Conservation (phyloP, 1,140 invertebrate species). For the Brachionus plicatilis region DNA sequence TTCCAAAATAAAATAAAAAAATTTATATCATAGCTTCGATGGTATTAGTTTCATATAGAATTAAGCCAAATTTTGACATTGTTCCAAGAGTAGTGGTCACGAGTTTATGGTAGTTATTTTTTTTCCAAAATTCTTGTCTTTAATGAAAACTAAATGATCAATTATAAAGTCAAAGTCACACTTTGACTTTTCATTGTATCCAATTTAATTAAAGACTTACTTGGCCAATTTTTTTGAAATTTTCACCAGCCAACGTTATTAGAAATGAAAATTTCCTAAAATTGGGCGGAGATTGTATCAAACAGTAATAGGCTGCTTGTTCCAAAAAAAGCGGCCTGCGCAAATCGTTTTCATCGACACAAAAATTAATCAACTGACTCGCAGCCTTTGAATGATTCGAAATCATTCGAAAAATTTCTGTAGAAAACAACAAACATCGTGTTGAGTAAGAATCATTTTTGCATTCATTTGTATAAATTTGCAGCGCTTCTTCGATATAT, state of each 20-base stretch:
- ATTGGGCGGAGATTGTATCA: conserved; percentile 68
- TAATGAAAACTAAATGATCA: no score
- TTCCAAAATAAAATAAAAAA: no score
- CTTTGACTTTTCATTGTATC: no score
- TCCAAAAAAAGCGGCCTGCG: conserved; percentile 83
- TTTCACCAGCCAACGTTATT: conserved; percentile 84
- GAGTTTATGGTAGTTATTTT: no score
- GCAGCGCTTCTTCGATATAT: conserved; percentile 28
- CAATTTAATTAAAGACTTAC: conserved; percentile 44
- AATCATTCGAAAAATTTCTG: conserved; percentile 73
- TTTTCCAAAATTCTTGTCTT: no score
- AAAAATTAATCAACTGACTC: conserved; percentile 63
- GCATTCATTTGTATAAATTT: background rate
- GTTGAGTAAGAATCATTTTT: conserved; percentile 65
- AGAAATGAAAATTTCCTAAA: conserved; percentile 93
- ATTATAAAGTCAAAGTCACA: no score
- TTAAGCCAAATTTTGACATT: no score
- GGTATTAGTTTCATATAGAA: no score
- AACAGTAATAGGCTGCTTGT: conserved; percentile 87
- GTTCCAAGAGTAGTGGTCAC: no score
- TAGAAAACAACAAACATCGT: conserved; percentile 76
- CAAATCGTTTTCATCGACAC: conserved; percentile 54
- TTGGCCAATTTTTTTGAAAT: conserved; percentile 78
- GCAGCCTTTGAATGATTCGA: conserved; percentile 78
- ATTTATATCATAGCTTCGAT: no score